Evolutionary conservation across 2,888 invertebrate species (phyloP), one percentile per base, ranked within the genome.

Genomic region (Stegana nigrithorax): DNA sequence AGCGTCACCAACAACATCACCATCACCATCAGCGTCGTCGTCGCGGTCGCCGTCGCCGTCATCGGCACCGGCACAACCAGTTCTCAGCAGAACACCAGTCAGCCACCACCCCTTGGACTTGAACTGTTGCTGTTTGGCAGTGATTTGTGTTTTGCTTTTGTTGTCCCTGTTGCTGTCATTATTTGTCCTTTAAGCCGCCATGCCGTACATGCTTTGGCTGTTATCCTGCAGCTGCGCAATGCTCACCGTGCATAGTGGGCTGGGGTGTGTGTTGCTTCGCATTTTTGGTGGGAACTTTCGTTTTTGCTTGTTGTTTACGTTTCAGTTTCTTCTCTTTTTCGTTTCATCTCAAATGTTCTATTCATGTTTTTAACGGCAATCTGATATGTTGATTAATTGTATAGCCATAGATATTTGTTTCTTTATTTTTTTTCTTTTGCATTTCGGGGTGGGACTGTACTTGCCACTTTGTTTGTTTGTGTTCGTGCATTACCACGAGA

Each of bases 141-240:
- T 55, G 53, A 55, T 55, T 55, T 47, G 36, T 36, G 36, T 36
- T 67, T 78, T 75, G 73, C 63, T 65, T 51, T 32, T n/a, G n/a
- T n/a, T 53, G 45, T 70, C 17, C 53, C 12, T 8, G 57, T 42
- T 63, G 50, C 21, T 50, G 23, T 44, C 26, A 5, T 14, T 26
- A 12, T 21, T 39, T 53, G 32, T 55, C 53, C 53, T 55, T 55
- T 55, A 32, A 55, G 36, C 19, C 8, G 21, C 14, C 53, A 14
- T 23, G n/a, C 4, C 26, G 32, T 36, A 47, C 57, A 53, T 59
- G 39, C 61, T 45, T 60, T 60, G 56, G 60, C 60, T 47, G 47
- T 62, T 63, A 56, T 70, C 67, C 74, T 63, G 75, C 75, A 75
- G 75, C 75, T 75, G 75, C 75, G 75, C 80, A n/a, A n/a, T n/a